Percentiles rank a stretch among this genome's conserved stretches.
phyloP scores from a whole-genome alignment of 35 echinoderm and acorn worm genomes.

The Strongylocentrotus purpuratus region DNA sequence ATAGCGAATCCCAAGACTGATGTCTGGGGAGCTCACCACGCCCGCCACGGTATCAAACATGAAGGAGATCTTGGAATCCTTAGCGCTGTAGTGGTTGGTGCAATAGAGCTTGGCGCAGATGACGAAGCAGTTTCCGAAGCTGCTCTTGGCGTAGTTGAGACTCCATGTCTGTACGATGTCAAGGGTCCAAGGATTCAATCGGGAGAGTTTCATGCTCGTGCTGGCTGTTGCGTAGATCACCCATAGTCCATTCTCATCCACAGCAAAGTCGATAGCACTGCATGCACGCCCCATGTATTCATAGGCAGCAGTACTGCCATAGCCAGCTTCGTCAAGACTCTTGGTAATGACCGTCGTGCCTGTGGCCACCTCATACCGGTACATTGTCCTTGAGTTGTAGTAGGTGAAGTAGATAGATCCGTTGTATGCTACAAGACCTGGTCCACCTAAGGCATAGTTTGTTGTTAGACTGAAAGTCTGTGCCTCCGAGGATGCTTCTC shows the following conservation, averaged over 20 bases:
- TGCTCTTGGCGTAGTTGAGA: constrained; percentile 44
- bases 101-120: constrained; percentile 70
- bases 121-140: constrained; percentile 56
- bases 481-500: not conserved
- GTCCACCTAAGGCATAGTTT: constrained; percentile 9
- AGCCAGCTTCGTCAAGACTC: constrained; percentile 25
- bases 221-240: constrained; percentile 51
- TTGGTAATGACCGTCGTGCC: constrained; percentile 42
- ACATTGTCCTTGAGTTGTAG: constrained; percentile 48
- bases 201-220: constrained; percentile 46
- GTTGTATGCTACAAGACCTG: constrained; percentile 64
- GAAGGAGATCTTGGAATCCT: constrained; percentile 58
- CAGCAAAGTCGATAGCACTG: constrained; percentile 44
- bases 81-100: not conserved
- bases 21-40: constrained; percentile 35
- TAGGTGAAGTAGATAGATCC: constrained; percentile 67
- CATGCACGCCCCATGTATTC: not conserved
- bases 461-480: not conserved
- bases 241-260: constrained; percentile 77
- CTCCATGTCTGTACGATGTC: constrained; percentile 44
- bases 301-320: not conserved
- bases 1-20: constrained; percentile 58
- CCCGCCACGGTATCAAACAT: constrained; percentile 55
- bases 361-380: constrained; percentile 47
- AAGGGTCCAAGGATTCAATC: constrained; percentile 40